Percentiles rank a stretch among this genome's conserved stretches.
These are phyloP conservation scores for Taxidea taxus DNA, from an alignment of 2,113 vertebrate species.

Conservation along the genomic window DNA sequence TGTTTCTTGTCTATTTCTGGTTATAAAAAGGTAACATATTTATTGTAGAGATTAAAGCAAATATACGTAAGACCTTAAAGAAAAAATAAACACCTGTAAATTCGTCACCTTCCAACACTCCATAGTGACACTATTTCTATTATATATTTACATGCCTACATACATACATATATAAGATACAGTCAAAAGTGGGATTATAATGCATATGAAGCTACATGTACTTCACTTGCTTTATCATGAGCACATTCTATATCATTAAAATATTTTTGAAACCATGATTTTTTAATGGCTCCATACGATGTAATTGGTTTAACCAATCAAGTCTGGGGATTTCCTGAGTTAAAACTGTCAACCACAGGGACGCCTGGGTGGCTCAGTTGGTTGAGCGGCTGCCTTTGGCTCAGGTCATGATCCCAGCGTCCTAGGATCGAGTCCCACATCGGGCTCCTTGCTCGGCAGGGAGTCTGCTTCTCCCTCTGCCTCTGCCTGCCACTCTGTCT, in stretches of 20 bases:
- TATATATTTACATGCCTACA: not conserved
- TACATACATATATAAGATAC: not conserved
- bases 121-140: not conserved
- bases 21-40: conserved; percentile 19
- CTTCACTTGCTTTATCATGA: not conserved
- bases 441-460: too few relatives aligned
- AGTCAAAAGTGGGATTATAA: not conserved
- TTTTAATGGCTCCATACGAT: conserved; percentile 28
- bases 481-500: too few relatives aligned
- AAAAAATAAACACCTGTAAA: conserved; percentile 32
- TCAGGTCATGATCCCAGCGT: too few relatives aligned
- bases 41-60: not conserved
- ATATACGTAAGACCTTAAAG: not conserved
- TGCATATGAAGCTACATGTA: not conserved
- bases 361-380: too few relatives aligned
- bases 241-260: not conserved
- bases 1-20: conserved; percentile 21
- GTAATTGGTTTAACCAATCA: conserved; percentile 31
- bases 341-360: conserved; percentile 53
- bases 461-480: too few relatives aligned
- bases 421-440: too few relatives aligned
- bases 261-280: conserved; percentile 23
- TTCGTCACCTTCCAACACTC: not conserved
- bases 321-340: conserved; percentile 24
- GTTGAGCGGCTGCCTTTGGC: too few relatives aligned